phyloP scores from a whole-genome alignment of 2,888 invertebrate species.

The Leucoptera coffeella region DNA sequence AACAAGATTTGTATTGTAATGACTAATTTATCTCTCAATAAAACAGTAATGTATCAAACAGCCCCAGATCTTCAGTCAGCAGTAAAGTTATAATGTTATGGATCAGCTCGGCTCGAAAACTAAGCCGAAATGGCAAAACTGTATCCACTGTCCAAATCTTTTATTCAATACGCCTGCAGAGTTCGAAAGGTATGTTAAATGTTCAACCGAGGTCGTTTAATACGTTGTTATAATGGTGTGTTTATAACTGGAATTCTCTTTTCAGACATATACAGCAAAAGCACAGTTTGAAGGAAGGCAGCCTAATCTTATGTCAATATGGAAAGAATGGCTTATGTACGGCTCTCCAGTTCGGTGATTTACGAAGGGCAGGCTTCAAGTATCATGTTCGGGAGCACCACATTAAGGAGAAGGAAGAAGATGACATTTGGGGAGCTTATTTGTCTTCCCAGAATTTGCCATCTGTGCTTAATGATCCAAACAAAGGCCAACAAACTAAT shows the following conservation, averaged over 20 bases:
- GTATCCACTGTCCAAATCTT: constrained; percentile 56
- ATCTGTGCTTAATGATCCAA: constrained; percentile 92
- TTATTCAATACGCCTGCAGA: constrained; percentile 51
- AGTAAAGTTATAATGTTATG: too few species aligned
- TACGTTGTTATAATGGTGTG: too few species aligned
- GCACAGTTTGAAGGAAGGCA: constrained; percentile 80
- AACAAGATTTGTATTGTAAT: too few species aligned
- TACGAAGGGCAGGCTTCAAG: constrained; percentile 82
- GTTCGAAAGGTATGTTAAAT: constrained; percentile 51
- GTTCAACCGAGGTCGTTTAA: too few species aligned
- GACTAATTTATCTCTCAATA: too few species aligned
- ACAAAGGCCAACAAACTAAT: constrained; percentile 81
- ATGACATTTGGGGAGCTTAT: constrained; percentile 70
- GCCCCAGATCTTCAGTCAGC: too few species aligned
- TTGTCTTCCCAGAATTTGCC: constrained; percentile 92
- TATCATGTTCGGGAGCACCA: constrained; percentile 72
- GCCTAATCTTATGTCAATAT: constrained; percentile 81
- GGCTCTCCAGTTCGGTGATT: constrained; percentile 82
- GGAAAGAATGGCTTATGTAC: constrained; percentile 83
- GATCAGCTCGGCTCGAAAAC: constrained; percentile 41
- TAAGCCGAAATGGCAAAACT: constrained; percentile 54
- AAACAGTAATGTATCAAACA: too few species aligned
- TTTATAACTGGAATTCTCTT: constrained; percentile 12
- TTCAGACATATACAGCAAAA: constrained; percentile 70
- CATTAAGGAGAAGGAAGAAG: constrained; percentile 30